phyloP scores from a whole-genome alignment of 2,113 vertebrate genomes.

The Formicarius rufipectus region DNA sequence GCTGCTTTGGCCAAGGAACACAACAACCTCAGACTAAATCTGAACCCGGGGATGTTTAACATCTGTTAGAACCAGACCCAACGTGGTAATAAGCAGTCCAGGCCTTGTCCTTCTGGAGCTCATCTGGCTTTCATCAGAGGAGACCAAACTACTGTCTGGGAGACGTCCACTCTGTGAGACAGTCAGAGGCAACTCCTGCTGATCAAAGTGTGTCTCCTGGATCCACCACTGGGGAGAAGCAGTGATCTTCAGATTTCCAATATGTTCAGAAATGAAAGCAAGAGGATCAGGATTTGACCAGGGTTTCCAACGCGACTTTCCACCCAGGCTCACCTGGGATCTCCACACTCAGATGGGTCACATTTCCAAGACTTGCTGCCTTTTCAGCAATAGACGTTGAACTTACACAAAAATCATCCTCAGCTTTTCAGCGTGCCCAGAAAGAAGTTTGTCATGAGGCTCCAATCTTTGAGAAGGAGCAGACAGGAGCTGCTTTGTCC shows the following conservation, averaged over 20 bases:
- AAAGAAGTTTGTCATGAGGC: background rate
- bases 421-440: background rate
- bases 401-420: background rate
- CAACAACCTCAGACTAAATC: rapidly evolving
- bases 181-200: background rate
- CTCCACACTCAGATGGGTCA: rapidly evolving
- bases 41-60: background rate
- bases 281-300: background rate
- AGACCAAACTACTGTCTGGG: background rate
- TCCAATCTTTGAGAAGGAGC: background rate
- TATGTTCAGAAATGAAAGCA: background rate
- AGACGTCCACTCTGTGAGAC: too few relatives aligned
- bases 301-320: background rate
- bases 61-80: background rate
- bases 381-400: background rate
- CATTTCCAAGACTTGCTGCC: background rate
- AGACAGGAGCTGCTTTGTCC: background rate
- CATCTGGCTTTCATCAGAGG: background rate
- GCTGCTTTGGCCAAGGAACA: background rate
- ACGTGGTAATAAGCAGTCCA: background rate
- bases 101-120: background rate
- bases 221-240: background rate
- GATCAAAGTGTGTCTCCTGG: background rate
- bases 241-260: background rate
- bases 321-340: background rate